Percentiles rank a stretch among this genome's conserved stretches.
Conservation (phyloP, 1,140 invertebrate species). For the Plutomurus gul region DNA sequence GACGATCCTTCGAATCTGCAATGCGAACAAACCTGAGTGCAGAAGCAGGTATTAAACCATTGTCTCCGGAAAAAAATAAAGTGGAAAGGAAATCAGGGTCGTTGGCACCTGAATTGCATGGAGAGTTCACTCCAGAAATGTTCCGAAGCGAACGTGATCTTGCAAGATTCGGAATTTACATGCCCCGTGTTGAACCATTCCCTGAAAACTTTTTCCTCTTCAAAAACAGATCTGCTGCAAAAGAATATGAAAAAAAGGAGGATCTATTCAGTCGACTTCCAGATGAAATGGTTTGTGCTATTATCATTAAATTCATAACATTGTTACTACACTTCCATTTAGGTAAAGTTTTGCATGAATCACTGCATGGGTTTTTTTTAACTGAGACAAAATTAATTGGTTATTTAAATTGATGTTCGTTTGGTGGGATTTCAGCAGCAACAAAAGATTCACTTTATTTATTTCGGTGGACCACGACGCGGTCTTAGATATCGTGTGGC, state of each 20-base stretch:
- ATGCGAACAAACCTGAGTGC: neutral
- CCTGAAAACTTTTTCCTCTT: neutral
- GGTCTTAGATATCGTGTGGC: too few species aligned
- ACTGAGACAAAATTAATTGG: too few species aligned
- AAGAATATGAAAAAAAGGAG: neutral
- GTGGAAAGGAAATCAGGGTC: neutral
- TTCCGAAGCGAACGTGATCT: neutral
- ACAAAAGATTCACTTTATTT: too few species aligned
- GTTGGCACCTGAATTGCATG: neutral
- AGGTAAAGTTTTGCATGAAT: too few species aligned
- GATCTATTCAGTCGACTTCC: slow-evolving; percentile 36
- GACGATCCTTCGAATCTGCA: neutral
- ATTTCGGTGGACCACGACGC: too few species aligned
- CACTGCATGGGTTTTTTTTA: too few species aligned
- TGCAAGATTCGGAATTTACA: neutral
- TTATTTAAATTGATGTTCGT: too few species aligned
- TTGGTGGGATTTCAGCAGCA: too few species aligned
- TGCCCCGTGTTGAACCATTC: neutral
- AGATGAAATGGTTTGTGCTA: slow-evolving; percentile 46
- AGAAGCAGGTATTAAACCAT: neutral
- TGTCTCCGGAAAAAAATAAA: neutral
- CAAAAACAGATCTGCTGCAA: neutral
- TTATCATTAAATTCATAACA: neutral
- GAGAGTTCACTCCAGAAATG: neutral
- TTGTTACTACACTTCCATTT: too few species aligned